Base-by-base conservation (phyloP, 2,888 invertebrate genomes). In the Brachyopa scutellaris region DNA sequence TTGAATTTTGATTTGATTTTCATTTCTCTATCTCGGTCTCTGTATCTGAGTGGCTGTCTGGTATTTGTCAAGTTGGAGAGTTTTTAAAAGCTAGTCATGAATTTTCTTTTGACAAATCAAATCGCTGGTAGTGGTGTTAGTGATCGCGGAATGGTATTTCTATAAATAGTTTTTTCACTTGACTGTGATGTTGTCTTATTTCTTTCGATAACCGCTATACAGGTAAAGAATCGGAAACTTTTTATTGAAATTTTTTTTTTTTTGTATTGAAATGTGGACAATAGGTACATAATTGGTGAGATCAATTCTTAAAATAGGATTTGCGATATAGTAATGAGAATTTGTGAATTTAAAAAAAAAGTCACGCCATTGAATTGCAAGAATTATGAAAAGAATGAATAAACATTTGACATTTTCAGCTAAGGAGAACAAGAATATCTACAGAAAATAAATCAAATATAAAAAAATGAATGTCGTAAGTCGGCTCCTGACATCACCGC, bases 291-390 rank as follows among this genome's bases (percentile, higher is more conserved):
- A 38, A 36, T 64, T 42, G 51, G 57, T 73, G 80, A 74, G 42
- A 57, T 80, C 49, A 80, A 59, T 45, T 42, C 76, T 57, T 40
- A 31, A 70, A 80, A 76, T 64, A 79, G 15, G n/a, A n/a, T n/a
- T n/a, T n/a, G 21, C 3, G 23, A 47, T 4, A 17, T 11, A 59
- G 40, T 31, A 15, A 69, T 38, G 0, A 31, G 13, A 29, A 40
- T 38, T 21, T 23, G 38, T 70, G 49, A 19, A n/a, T n/a, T n/a
- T n/a, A n/a, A n/a, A n/a, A n/a, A n/a, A n/a, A n/a, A n/a, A n/a
- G n/a, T n/a, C n/a, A n/a, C n/a, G n/a, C n/a, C n/a, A n/a, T n/a
- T n/a, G n/a, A n/a, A n/a, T n/a, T n/a, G n/a, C n/a, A n/a, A n/a
- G n/a, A n/a, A n/a, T n/a, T n/a, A n/a, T n/a, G n/a, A n/a, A n/a